Percentiles rank a stretch among this genome's conserved stretches.
Conservation (phyloP, 2,113 vertebrate genomes). For the Brachypteracias leptosomus region DNA sequence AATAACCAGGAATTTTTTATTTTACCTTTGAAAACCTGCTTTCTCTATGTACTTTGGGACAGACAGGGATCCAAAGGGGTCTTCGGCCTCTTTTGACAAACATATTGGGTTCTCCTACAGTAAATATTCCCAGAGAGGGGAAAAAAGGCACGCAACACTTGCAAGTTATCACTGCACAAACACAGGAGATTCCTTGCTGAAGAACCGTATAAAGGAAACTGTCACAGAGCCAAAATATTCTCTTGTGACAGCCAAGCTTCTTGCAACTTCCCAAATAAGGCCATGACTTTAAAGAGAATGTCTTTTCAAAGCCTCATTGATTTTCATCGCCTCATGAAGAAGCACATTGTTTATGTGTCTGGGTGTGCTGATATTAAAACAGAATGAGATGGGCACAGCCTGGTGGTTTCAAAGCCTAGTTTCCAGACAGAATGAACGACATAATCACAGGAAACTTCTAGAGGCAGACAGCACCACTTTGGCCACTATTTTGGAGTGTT, state of each 20-base stretch:
- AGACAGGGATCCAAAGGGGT: not conserved
- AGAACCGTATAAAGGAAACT: conserved; percentile 31
- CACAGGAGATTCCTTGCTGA: not conserved
- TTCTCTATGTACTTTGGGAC: not conserved
- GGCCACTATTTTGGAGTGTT: not conserved
- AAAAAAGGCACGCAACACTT: not conserved
- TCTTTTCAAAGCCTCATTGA: conserved; percentile 55
- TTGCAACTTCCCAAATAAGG: conserved; percentile 62
- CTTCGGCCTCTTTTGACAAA: not conserved
- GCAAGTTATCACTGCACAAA: conserved; percentile 6
- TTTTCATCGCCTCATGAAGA: conserved; percentile 32
- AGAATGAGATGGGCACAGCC: not conserved
- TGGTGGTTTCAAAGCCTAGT: not conserved
- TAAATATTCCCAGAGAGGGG: not conserved
- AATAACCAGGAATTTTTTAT: not conserved
- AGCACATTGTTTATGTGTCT: conserved; percentile 39
- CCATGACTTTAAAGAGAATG: conserved; percentile 35
- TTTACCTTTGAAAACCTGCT: not conserved
- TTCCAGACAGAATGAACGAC: not conserved
- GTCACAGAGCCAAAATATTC: conserved; percentile 44
- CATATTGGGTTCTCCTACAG: not conserved
- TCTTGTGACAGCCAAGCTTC: conserved; percentile 52
- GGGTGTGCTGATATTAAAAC: conserved; percentile 5
- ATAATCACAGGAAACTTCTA: not conserved
- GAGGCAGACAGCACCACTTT: not conserved